Percentiles rank a stretch among this genome's conserved stretches.
phyloP scores from a whole-genome alignment of 2,888 invertebrate genomes.

The Agonopterix heracliana region DNA sequence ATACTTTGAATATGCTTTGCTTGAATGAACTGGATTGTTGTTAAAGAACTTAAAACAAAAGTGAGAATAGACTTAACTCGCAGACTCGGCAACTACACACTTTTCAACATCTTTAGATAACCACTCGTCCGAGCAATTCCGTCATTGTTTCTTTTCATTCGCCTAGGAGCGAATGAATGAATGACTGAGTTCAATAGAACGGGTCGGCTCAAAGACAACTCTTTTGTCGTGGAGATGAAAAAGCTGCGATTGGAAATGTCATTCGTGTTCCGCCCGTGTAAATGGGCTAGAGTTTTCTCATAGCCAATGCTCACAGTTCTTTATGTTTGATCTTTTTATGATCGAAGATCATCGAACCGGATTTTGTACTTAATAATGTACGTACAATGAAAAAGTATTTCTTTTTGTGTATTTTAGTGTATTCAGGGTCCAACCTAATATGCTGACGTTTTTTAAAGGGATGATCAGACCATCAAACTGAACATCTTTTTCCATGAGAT shows the following conservation, averaged over 20 bases:
- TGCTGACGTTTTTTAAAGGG: no score
- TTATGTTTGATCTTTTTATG: neutral
- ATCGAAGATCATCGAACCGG: no score
- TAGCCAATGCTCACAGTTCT: constrained; percentile 3
- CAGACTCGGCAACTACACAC: neutral
- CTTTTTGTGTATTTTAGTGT: no score
- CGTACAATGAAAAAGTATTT: no score
- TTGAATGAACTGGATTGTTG: no score
- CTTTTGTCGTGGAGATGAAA: constrained; percentile 40
- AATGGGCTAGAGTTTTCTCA: constrained; percentile 12
- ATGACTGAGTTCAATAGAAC: constrained; percentile 29
- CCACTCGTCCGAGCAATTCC: constrained; percentile 29
- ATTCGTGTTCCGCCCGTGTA: constrained; percentile 20
- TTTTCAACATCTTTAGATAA: constrained; percentile 20
- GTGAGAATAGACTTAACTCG: neutral
- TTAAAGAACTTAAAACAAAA: neutral
- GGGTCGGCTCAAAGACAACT: constrained; percentile 41
- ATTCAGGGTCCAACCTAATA: no score
- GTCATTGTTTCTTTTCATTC: constrained; percentile 44
- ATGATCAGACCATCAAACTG: no score
- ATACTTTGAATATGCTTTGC: no score
- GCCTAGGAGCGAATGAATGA: constrained; percentile 22
- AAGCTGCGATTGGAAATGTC: constrained; percentile 34
- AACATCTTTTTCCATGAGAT: no score
- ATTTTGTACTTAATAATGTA: no score